phyloP scores from a whole-genome alignment of 2,113 vertebrate genomes.

The Boleophthalmus pectinirostris region DNA sequence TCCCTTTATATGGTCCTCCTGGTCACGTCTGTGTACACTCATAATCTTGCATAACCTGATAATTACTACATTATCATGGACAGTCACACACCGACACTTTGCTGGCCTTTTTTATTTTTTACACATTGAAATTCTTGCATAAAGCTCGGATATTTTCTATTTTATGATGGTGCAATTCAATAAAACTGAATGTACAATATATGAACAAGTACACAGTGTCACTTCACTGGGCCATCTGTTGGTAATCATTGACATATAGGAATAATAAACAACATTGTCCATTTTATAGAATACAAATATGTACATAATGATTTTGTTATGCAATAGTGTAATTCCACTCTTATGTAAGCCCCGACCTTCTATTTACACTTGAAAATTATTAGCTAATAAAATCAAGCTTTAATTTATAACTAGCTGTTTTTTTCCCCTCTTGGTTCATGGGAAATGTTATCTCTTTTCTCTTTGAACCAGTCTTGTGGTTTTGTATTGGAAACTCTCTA shows the following conservation, averaged over 20 bases:
- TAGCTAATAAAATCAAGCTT: not conserved
- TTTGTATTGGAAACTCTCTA: too few relatives aligned
- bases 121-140: not conserved
- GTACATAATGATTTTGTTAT: not conserved
- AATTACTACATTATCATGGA: conserved; percentile 20
- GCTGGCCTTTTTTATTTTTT: not conserved
- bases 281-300: not conserved
- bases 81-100: conserved; percentile 4
- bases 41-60: conserved; percentile 53
- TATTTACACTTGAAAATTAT: not conserved
- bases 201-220: not conserved
- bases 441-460: not conserved
- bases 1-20: not conserved
- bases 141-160: not conserved
- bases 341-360: not conserved
- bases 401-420: not conserved
- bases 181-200: not conserved
- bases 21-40: conserved; percentile 23
- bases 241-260: not conserved
- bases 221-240: not conserved
- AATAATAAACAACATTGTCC: not conserved
- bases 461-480: too few relatives aligned
- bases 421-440: too few relatives aligned
- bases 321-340: not conserved
- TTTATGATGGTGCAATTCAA: not conserved